Percentiles rank a stretch among this genome's conserved stretches.
Conservation (phyloP, 2,113 vertebrate species). For the Crotalus tigris region DNA sequence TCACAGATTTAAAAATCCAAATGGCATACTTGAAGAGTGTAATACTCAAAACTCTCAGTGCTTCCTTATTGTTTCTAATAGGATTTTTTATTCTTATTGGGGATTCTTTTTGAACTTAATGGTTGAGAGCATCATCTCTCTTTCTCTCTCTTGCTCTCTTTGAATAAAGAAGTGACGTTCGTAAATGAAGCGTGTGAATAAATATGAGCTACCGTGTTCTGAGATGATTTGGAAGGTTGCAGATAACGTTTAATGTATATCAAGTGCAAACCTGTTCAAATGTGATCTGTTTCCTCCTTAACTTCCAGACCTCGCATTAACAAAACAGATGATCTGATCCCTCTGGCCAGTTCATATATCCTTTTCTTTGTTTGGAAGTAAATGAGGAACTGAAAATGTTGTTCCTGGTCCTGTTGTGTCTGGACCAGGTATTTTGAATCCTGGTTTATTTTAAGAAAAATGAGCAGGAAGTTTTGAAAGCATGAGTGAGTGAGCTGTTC, state of each 20-base stretch:
- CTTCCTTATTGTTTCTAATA: conserved; percentile 93
- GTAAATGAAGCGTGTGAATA: conserved; percentile 75
- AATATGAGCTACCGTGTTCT: conserved; percentile 64
- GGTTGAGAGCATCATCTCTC: conserved; percentile 71
- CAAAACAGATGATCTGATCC: conserved; percentile 31
- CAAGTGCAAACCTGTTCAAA: conserved; percentile 3
- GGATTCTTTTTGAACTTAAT: conserved; percentile 64
- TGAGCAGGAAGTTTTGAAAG: conserved; percentile 22
- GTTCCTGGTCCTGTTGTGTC: conserved; percentile 34
- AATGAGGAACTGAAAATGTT: conserved; percentile 28
- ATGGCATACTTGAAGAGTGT: conserved; percentile 98
- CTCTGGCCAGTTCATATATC: conserved; percentile 23
- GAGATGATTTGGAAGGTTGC: conserved; percentile 61
- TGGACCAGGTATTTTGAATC: conserved; percentile 34
- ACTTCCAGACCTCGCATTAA: conserved; percentile 56
- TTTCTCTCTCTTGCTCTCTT: conserved; percentile 55
- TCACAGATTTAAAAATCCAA: conserved; percentile 72
- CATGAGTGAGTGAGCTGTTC: conserved; percentile 17
- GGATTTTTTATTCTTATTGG: conserved; percentile 78
- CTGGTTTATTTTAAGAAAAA: conserved; percentile 40
- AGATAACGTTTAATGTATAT: conserved; percentile 48
- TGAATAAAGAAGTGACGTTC: conserved; percentile 77
- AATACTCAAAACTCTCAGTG: conserved; percentile 94
- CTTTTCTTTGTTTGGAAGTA: conserved; percentile 33
- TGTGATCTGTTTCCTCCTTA: conserved; percentile 47